Evolutionary conservation across 2,113 vertebrate species (phyloP).

Genomic region (Heliornis fulica): DNA sequence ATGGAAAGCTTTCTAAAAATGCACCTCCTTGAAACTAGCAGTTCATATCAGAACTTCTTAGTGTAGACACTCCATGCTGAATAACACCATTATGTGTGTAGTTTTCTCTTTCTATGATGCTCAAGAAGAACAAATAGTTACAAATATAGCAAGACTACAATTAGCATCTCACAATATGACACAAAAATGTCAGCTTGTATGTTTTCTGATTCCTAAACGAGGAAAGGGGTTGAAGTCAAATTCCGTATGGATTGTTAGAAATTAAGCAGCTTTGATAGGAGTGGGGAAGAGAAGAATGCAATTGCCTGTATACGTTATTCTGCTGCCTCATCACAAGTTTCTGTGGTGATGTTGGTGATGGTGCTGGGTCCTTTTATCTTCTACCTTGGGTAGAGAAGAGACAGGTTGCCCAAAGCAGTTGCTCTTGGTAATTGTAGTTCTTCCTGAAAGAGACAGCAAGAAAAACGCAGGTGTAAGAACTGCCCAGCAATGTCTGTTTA

Average conservation of each 20-base stretch:
- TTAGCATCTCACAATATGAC: not conserved
- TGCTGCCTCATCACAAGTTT: not conserved
- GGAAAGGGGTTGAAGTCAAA: not conserved
- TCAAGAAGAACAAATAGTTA: not conserved
- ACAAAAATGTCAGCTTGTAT: not conserved
- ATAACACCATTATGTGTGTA: not conserved
- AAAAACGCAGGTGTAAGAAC: not conserved
- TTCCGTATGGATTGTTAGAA: not conserved
- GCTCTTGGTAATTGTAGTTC: not conserved
- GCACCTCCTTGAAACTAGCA: not conserved
- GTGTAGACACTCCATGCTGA: not conserved
- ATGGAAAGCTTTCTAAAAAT: not conserved
- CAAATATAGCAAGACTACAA: not conserved
- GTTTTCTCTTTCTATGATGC: not conserved
- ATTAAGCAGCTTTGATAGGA: not conserved
- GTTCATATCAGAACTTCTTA: not conserved
- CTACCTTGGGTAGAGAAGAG: not conserved
- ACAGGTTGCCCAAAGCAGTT: not conserved
- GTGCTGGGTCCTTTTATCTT: not conserved
- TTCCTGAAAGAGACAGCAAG: not conserved
- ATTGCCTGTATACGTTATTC: not conserved
- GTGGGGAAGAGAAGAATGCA: not conserved
- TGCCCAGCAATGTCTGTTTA: not conserved
- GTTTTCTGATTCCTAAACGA: not conserved
- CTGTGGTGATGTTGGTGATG: not conserved